Conservation (phyloP, 1,140 invertebrate species). For the Mizuhopecten yessoensis region DNA sequence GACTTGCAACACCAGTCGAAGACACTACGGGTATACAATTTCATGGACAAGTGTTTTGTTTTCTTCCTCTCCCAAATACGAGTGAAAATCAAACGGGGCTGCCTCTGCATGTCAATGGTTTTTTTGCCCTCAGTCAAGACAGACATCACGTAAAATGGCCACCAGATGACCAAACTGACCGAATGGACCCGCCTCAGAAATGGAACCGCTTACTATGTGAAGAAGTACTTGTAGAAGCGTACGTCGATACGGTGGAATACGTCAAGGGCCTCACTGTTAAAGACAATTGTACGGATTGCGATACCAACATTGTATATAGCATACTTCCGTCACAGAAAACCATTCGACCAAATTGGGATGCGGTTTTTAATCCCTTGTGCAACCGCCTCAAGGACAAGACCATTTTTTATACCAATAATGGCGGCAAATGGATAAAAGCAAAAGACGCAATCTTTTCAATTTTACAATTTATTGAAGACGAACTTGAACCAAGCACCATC, state of each 20-base stretch:
- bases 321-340: background rate
- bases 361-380: background rate
- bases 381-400: background rate
- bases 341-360: background rate
- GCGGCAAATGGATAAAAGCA: background rate
- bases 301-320: background rate
- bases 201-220: slow-evolving; percentile 74
- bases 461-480: background rate
- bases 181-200: slow-evolving; percentile 52
- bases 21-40: background rate
- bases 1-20: slow-evolving; percentile 35
- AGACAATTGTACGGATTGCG: background rate
- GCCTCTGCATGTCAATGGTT: slow-evolving; percentile 73
- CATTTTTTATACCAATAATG: background rate
- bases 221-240: slow-evolving; percentile 65
- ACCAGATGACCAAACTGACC: slow-evolving; percentile 43
- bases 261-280: background rate
- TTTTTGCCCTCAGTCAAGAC: slow-evolving; percentile 71
- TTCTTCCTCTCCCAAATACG: slow-evolving; percentile 72
- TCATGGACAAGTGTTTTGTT: slow-evolving; percentile 72
- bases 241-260: slow-evolving; percentile 49
- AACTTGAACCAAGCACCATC: background rate
- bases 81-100: slow-evolving; percentile 64
- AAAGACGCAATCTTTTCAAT: background rate
- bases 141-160: slow-evolving; percentile 70